Conservation (phyloP, 2,797 vertebrate genomes). For the Lacerta agilis region DNA sequence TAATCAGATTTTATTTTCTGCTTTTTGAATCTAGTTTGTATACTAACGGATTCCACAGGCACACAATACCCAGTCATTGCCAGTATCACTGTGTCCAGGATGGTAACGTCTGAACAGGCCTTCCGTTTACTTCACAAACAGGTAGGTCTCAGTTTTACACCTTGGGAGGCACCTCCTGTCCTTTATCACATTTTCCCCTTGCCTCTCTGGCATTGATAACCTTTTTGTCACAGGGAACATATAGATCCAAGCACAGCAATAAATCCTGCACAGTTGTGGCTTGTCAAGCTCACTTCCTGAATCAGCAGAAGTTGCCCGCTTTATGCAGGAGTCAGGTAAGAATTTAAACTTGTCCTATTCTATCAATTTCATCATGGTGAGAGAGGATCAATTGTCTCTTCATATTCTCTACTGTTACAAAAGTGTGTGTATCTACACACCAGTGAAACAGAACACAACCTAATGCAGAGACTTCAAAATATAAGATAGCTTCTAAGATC, state of each 20-base stretch:
- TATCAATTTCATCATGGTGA: neutral
- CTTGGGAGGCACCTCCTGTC: neutral
- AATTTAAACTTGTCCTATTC: conserved; percentile 4
- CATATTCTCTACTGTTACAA: neutral
- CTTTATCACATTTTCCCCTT: neutral
- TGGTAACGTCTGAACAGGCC: neutral
- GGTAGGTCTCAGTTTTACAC: neutral
- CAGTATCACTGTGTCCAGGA: neutral
- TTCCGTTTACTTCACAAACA: neutral
- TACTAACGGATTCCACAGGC: neutral
- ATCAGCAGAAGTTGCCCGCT: conserved; percentile 11
- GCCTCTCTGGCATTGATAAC: neutral
- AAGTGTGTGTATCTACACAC: neutral
- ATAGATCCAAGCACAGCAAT: conserved; percentile 3
- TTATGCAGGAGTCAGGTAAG: neutral
- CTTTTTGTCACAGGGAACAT: neutral
- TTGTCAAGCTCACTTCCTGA: conserved; percentile 9
- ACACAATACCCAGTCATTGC: neutral
- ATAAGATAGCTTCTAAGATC: neutral
- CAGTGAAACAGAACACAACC: neutral
- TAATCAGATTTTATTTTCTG: too few species aligned
- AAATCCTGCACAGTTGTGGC: neutral
- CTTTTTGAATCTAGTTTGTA: neutral
- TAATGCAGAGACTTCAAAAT: neutral
- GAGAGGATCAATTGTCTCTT: neutral